Percentiles rank a stretch among this genome's conserved stretches.
Evolutionary conservation across 2,797 vertebrate genomes (phyloP).

Genomic region (Cossypha heuglini): DNA sequence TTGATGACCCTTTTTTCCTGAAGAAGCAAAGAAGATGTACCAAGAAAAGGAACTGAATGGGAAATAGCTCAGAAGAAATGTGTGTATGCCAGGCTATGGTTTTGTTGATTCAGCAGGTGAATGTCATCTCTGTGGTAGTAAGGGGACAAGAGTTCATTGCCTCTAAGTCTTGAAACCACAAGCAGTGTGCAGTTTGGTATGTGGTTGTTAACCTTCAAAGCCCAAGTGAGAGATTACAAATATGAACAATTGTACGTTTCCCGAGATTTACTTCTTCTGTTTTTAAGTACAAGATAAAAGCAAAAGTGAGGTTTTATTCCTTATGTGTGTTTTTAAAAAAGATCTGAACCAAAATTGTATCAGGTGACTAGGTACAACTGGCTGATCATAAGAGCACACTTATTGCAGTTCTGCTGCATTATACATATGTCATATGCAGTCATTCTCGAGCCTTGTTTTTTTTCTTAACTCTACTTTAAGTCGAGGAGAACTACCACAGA

Average conservation of each 20-base stretch:
- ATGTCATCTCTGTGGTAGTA: neutral
- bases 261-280: neutral
- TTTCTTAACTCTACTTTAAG: neutral
- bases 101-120: conserved; percentile 14
- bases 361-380: neutral
- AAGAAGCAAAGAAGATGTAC: neutral
- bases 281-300: neutral
- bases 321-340: neutral
- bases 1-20: neutral
- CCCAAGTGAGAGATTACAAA: neutral
- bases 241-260: neutral
- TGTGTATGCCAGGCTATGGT: neutral
- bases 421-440: neutral
- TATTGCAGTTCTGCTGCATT: neutral
- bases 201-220: conserved; percentile 38
- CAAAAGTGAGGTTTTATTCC: neutral
- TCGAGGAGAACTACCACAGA: neutral
- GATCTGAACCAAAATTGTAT: neutral
- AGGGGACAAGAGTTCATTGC: neutral
- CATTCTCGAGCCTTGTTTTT: neutral
- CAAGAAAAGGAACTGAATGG: neutral
- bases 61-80: neutral
- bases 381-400: neutral
- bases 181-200: neutral
- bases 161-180: conserved; percentile 26